Base-by-base conservation (phyloP, 2,888 invertebrate species). In the Bimastos eiseni region DNA sequence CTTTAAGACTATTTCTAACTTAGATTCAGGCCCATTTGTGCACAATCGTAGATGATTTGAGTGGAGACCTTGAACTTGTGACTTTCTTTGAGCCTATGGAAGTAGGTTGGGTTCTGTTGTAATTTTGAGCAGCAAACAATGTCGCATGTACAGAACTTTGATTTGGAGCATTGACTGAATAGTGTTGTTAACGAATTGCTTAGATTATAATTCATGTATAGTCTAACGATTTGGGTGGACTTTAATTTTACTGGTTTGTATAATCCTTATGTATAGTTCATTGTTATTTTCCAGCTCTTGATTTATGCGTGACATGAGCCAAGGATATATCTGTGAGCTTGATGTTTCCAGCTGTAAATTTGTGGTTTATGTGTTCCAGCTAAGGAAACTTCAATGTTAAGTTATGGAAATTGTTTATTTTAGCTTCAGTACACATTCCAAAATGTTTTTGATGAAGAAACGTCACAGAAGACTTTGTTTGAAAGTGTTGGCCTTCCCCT, bases 401-500 rank as follows among this genome's bases (percentile, higher is more conserved):
- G 38, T 84, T 84, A 11, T 6, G 2, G 37, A 89, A 38, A 24
- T n/a, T 90, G 13, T 33, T 41, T 83, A n/a, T 17, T 91, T 91
- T 38, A 93, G 93, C 93, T 93, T 34, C 93, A 93, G 97, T 98
- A 95, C 97, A 95, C 95, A 83, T 96, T 96, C 93, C 95, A 97
- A 94, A 96, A 97, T 94, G 97, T 99, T 55, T 99, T 99, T 96
- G 97, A 97, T 93, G 96, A 97, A 0, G 96, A 93, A 88, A 96
- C 97, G 0, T 95, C 96, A 0, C 99, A 99, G 94, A 97, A 97
- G 94, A 97, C 97, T 92, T 96, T 98, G 11, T 98, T 98, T 95
- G 97, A 97, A 92, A 96, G 96, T 93, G 97, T 98, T 0, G 97
- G 98, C 0, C 96, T 97, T 89, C 98, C 98, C 0, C 95, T 99